A percentile compares a stretch with the other conserved stretches of the same genome.
These are phyloP conservation scores for Hypselothyrea guttata DNA, from an alignment of 2,888 invertebrate species.

Conservation along the genomic window DNA sequence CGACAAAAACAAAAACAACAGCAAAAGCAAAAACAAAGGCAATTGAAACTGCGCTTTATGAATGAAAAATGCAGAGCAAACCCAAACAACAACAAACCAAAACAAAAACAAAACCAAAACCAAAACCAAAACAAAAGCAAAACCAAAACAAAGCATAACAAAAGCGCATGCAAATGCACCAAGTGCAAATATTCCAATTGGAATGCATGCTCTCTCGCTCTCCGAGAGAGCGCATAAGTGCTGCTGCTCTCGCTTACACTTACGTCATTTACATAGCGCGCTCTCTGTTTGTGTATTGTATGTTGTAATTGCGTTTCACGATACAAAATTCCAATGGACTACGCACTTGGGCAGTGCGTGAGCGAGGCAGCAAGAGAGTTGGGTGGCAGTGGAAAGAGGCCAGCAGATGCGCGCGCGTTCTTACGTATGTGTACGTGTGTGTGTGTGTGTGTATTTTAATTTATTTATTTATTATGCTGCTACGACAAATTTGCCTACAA, in stretches of 20 bases:
- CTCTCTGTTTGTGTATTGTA: conserved; percentile 71
- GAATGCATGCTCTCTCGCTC: conserved; percentile 7
- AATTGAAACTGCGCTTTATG: conserved; percentile 60
- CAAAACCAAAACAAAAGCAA: conserved; percentile 30
- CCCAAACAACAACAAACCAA: conserved; percentile 20
- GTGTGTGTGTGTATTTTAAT: conserved; percentile 29
- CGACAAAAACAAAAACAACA: too few species aligned
- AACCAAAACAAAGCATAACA: conserved; percentile 39
- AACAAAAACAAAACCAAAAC: conserved; percentile 10
- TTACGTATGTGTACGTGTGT: conserved; percentile 12
- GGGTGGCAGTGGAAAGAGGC: too few species aligned
- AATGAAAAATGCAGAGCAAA: conserved; percentile 58
- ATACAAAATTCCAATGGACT: conserved; percentile 76
- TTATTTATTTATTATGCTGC: conserved; percentile 35
- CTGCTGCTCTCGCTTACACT: conserved; percentile 18
- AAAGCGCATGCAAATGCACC: too few species aligned
- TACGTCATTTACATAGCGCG: conserved; percentile 29
- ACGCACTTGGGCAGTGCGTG: conserved; percentile 45
- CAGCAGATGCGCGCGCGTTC: conserved; percentile 69
- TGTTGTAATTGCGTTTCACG: conserved; percentile 75
- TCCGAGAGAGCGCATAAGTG: conserved; percentile 1
- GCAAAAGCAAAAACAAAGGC: conserved; percentile 9
- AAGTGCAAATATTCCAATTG: conserved; percentile 2
- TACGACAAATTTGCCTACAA: conserved; percentile 28
- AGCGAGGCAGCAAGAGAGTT: conserved; percentile 2